Percentiles rank a stretch among this genome's conserved stretches.
Evolutionary conservation across 2,113 vertebrate species (phyloP).

Genomic region (Galemys pyrenaicus): DNA sequence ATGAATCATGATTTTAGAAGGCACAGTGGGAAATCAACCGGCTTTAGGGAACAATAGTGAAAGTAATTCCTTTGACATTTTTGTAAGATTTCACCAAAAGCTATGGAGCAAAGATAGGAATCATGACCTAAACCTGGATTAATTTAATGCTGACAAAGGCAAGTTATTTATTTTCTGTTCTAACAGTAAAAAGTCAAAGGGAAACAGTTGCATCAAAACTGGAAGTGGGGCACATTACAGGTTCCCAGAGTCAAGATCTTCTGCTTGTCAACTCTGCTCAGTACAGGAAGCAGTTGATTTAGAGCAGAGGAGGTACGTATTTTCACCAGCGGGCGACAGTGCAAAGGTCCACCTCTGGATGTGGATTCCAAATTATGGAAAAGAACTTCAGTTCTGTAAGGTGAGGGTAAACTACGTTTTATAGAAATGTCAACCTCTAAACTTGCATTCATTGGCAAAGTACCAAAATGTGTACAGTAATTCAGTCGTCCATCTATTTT

Average conservation of each 20-base stretch:
- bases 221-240: not conserved
- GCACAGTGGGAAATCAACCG: constrained; percentile 53
- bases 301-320: not conserved
- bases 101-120: not conserved
- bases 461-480: not conserved
- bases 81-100: constrained; percentile 31
- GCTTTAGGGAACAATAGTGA: constrained; percentile 30
- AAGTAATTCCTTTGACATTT: constrained; percentile 54
- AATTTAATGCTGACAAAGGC: constrained; percentile 26
- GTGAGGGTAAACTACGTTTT: not conserved
- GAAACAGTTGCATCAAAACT: not conserved
- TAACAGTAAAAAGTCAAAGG: constrained; percentile 22
- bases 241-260: not conserved
- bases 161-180: not conserved
- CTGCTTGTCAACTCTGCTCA: not conserved
- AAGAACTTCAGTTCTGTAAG: not conserved
- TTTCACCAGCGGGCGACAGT: not conserved
- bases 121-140: constrained; percentile 14
- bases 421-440: not conserved
- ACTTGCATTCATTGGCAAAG: not conserved
- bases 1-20: constrained; percentile 56
- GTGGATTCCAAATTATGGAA: not conserved
- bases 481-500: not conserved
- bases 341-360: not conserved
- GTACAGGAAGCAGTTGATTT: not conserved